These are phyloP conservation scores for Barnardius zonarius DNA, from an alignment of 2,113 vertebrate species.

Conservation along the genomic window DNA sequence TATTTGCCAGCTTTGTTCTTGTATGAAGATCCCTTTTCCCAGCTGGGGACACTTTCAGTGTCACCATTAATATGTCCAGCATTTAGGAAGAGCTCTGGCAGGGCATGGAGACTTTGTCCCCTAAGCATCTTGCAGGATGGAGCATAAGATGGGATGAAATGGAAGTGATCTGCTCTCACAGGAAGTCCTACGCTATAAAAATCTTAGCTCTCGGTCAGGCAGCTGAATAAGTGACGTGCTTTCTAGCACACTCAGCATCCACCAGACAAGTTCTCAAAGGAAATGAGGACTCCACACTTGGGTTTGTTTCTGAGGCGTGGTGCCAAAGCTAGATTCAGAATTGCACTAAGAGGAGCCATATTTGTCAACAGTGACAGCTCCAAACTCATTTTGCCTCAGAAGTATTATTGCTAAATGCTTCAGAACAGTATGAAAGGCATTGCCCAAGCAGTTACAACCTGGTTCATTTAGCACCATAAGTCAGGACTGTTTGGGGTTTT, in stretches of 20 bases:
- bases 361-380: neutral
- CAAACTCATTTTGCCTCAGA: neutral
- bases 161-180: too few relatives aligned
- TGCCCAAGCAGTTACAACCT: neutral
- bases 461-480: neutral
- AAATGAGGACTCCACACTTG: neutral
- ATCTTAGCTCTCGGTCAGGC: neutral
- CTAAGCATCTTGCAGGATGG: neutral
- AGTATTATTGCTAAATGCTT: neutral
- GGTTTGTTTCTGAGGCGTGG: neutral
- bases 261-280: neutral
- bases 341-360: neutral
- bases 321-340: neutral
- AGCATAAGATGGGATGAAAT: neutral
- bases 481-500: neutral
- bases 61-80: accelerated
- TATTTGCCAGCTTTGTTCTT: neutral
- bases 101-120: neutral
- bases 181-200: neutral
- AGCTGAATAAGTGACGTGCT: neutral
- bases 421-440: neutral
- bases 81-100: neutral
- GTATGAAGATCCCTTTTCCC: neutral
- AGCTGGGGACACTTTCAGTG: neutral
- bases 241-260: neutral